These are phyloP conservation scores for Drosophila auraria DNA, from an alignment of 1,140 invertebrate genomes.

Conservation along the genomic window DNA sequence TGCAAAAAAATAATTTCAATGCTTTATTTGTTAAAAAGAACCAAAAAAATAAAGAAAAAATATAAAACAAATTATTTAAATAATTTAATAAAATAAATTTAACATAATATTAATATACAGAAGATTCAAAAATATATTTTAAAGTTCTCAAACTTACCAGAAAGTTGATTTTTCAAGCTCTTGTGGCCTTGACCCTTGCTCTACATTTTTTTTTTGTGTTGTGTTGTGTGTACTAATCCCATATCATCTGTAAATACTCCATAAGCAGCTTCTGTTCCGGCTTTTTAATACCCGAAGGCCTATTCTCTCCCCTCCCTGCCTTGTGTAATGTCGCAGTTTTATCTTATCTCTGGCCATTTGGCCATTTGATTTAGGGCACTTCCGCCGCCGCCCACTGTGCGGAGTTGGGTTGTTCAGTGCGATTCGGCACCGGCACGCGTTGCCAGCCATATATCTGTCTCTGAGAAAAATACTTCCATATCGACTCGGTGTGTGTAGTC, in stretches of 20 bases:
- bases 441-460: conserved; percentile 30
- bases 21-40: no score
- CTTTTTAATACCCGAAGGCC: no score
- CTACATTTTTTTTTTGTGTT: background rate
- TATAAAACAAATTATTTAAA: background rate
- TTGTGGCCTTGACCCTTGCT: background rate
- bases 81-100: background rate
- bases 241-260: conserved; percentile 19
- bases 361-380: conserved; percentile 75
- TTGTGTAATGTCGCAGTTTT: conserved; percentile 49
- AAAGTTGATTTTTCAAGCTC: background rate
- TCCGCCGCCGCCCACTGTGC: conserved; percentile 44
- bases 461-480: background rate
- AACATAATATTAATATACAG: background rate
- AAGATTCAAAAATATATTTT: background rate
- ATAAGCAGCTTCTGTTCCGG: conserved; percentile 29
- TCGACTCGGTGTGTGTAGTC: conserved; percentile 12
- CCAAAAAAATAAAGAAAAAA: no score
- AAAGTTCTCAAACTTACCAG: background rate
- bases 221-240: background rate
- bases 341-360: conserved; percentile 71
- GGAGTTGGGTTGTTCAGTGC: conserved; percentile 7
- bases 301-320: background rate
- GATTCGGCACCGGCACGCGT: conserved; percentile 44
- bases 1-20: no score